A percentile compares a stretch with the other conserved stretches of the same genome.
phyloP scores from a whole-genome alignment of 1,140 invertebrate species.

The Hesperophylax magnus region DNA sequence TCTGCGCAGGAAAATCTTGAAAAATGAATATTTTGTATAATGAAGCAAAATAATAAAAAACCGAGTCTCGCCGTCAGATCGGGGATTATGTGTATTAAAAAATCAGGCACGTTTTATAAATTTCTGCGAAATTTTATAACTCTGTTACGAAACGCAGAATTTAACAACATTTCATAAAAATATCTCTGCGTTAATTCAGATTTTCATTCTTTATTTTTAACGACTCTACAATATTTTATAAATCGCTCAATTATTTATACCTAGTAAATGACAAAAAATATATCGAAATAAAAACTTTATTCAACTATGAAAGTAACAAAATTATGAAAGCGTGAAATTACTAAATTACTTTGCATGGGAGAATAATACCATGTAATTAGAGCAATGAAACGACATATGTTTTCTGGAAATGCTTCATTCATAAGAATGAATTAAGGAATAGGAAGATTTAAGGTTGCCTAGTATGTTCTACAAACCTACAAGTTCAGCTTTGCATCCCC shows the following conservation, averaged over 20 bases:
- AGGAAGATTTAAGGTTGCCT: not conserved
- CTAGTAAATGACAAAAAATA: too few species aligned
- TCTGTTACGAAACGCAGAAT: not conserved
- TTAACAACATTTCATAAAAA: conserved; percentile 3
- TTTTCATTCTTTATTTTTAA: too few species aligned
- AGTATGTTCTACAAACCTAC: not conserved
- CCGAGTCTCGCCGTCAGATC: not conserved
- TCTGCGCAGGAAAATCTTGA: not conserved
- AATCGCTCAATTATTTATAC: too few species aligned
- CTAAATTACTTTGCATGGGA: not conserved
- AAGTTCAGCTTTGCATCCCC: conserved; percentile 22
- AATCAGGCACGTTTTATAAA: conserved; percentile 2
- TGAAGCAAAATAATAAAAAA: conserved; percentile 4
- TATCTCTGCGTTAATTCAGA: not conserved
- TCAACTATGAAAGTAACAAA: too few species aligned
- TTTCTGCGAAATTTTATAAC: not conserved
- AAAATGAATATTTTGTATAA: conserved; percentile 25
- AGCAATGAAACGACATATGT: conserved; percentile 33
- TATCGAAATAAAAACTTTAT: too few species aligned
- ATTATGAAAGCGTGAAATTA: too few species aligned
- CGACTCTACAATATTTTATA: too few species aligned
- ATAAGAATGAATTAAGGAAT: conserved; percentile 2
- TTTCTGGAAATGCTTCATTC: conserved; percentile 14
- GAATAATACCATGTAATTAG: conserved; percentile 6
- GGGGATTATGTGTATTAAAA: conserved; percentile 11